phyloP scores from a whole-genome alignment of 1,140 invertebrate genomes.

The Drosophila subpulchrella region DNA sequence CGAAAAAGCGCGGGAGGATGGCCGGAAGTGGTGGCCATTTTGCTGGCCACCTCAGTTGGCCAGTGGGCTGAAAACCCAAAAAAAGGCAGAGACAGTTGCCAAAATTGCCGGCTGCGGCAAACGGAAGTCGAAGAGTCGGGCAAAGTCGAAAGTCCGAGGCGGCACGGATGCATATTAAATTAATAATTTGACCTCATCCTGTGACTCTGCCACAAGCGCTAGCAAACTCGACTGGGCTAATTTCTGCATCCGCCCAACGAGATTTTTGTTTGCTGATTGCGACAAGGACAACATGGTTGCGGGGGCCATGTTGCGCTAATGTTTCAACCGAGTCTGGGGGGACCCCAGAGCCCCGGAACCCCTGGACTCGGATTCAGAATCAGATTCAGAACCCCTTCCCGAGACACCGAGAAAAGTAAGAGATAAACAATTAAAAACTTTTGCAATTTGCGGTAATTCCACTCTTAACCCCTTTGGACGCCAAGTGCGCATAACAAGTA shows the following conservation, averaged over 20 bases:
- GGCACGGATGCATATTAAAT: constrained; percentile 80
- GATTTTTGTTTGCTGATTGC: constrained; percentile 76
- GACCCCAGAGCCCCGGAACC: too few relatives aligned
- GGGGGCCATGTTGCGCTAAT: constrained; percentile 72
- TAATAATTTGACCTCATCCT: constrained; percentile 81
- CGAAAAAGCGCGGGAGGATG: constrained; percentile 11
- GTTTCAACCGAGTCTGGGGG: constrained; percentile 48
- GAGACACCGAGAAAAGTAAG: constrained; percentile 8
- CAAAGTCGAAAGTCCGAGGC: constrained; percentile 52
- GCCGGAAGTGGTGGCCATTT: constrained; percentile 68
- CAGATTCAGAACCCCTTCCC: background rate
- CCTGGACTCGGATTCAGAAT: background rate
- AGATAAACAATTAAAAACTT: constrained; percentile 84
- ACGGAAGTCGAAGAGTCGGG: constrained; percentile 54
- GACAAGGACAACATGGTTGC: constrained; percentile 64
- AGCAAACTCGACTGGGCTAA: constrained; percentile 34
- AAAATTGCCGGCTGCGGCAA: constrained; percentile 42
- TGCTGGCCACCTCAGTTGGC: constrained; percentile 50
- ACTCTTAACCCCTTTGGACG: constrained; percentile 58
- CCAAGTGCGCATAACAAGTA: constrained; percentile 43
- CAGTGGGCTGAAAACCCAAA: constrained; percentile 52
- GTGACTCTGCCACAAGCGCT: constrained; percentile 18
- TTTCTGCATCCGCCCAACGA: constrained; percentile 67
- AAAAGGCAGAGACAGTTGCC: constrained; percentile 22
- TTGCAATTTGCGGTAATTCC: constrained; percentile 79